These are phyloP conservation scores for Lagodon rhomboides DNA, from an alignment of 2,797 vertebrate genomes.

Conservation along the genomic window DNA sequence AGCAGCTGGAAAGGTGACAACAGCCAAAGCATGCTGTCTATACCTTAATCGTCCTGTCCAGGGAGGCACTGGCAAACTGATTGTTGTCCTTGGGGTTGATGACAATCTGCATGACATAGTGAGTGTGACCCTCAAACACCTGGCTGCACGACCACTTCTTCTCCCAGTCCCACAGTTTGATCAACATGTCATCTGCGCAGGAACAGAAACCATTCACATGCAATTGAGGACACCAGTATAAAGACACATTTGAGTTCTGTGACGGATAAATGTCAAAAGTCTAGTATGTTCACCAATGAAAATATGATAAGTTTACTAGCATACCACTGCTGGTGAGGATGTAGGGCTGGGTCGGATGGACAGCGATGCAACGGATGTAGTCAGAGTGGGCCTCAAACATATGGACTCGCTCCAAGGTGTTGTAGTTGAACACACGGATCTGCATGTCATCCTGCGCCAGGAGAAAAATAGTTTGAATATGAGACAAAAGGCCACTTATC, in stretches of 20 bases:
- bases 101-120: slow-evolving; percentile 99
- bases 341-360: slow-evolving; percentile 98
- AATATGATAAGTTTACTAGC: slow-evolving; percentile 28
- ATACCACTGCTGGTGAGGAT: slow-evolving; percentile 98
- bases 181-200: slow-evolving; percentile 96
- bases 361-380: slow-evolving; percentile 98
- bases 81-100: slow-evolving; percentile 99
- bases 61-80: slow-evolving; percentile 97
- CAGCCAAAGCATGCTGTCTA: background rate
- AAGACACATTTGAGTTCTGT: background rate
- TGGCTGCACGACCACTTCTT: slow-evolving; percentile 99
- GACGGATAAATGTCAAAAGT: background rate
- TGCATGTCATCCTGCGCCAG: slow-evolving; percentile 96
- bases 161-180: slow-evolving; percentile 99
- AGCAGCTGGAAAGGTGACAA: background rate
- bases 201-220: slow-evolving; percentile 32
- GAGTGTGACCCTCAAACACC: slow-evolving; percentile 98
- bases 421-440: slow-evolving; percentile 98
- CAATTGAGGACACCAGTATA: background rate
- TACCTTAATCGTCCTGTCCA: slow-evolving; percentile 99
- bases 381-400: slow-evolving; percentile 99
- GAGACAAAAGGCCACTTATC: no score
- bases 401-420: slow-evolving; percentile 97
- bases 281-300: background rate
- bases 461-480: background rate